phyloP scores from a whole-genome alignment of 2,797 vertebrate species.

The Lerista edwardsae region DNA sequence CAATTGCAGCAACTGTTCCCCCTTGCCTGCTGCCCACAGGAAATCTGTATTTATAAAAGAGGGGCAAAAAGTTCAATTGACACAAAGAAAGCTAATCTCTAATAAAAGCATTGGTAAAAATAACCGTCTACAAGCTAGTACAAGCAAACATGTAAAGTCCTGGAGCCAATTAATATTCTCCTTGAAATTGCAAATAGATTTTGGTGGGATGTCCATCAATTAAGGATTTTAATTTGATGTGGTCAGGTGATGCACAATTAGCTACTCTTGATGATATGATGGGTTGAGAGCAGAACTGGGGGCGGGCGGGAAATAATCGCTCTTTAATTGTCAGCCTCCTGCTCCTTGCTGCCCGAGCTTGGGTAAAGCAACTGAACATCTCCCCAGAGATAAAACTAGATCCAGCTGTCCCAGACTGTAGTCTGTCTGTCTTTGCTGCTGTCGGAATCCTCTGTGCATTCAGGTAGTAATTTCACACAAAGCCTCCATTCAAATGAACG shows the following conservation, averaged over 20 bases:
- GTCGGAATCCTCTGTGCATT: conserved; percentile 28
- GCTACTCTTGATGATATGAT: fast-evolving
- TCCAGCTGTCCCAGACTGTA: conserved; percentile 36
- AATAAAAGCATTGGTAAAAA: conserved; percentile 37
- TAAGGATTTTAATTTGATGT: not conserved
- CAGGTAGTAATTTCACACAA: conserved; percentile 38
- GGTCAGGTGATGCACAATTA: not conserved
- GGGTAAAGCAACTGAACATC: not conserved
- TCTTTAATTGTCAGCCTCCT: conserved; percentile 11
- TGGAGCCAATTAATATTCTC: conserved; percentile 20
- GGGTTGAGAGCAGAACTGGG: not conserved
- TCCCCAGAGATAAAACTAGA: conserved; percentile 33
- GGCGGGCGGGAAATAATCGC: conserved; percentile 17
- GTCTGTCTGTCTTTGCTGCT: conserved; percentile 37
- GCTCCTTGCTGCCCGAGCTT: conserved; percentile 13
- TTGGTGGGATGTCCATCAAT: not conserved
- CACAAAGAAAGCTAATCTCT: conserved; percentile 31
- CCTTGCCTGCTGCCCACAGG: conserved; percentile 46
- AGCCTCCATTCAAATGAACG: conserved; percentile 35
- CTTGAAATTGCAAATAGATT: not conserved
- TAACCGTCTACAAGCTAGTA: conserved; percentile 7
- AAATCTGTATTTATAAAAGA: conserved; percentile 53
- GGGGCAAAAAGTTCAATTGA: conserved; percentile 22
- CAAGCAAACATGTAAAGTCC: not conserved
- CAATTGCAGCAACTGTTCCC: not conserved